These are phyloP conservation scores for Nymphicus hollandicus DNA, from an alignment of 2,113 vertebrate genomes.

Conservation along the genomic window DNA sequence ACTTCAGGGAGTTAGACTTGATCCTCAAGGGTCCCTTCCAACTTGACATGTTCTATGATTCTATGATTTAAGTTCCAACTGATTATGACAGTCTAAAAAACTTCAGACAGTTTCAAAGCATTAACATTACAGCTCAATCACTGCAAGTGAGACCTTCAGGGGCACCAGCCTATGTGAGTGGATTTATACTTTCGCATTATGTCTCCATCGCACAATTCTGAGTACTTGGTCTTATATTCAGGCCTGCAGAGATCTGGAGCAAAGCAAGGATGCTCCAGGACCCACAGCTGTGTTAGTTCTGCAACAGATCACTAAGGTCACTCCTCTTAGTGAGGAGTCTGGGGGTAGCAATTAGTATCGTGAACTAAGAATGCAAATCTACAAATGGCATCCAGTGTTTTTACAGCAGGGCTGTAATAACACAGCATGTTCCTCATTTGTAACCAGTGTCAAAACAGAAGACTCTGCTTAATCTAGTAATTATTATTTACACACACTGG, in stretches of 20 bases:
- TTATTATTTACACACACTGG: background rate
- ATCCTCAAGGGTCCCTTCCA: background rate
- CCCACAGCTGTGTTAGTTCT: rapidly evolving
- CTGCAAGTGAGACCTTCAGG: background rate
- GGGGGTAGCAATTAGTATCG: background rate
- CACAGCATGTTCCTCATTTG: background rate
- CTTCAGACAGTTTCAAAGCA: background rate
- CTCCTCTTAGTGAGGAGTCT: background rate
- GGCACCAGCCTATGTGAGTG: background rate
- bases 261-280: background rate
- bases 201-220: background rate
- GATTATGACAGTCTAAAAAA: background rate
- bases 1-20: background rate
- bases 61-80: background rate
- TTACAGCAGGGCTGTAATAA: background rate
- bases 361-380: background rate
- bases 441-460: background rate
- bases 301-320: background rate
- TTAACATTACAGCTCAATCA: background rate
- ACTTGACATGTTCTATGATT: background rate
- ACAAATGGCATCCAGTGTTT: background rate
- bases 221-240: too few relatives aligned
- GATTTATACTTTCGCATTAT: background rate
- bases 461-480: background rate
- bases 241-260: background rate